Evolutionary conservation across 2,113 vertebrate genomes (phyloP).

Genomic region (Malurus elegans): DNA sequence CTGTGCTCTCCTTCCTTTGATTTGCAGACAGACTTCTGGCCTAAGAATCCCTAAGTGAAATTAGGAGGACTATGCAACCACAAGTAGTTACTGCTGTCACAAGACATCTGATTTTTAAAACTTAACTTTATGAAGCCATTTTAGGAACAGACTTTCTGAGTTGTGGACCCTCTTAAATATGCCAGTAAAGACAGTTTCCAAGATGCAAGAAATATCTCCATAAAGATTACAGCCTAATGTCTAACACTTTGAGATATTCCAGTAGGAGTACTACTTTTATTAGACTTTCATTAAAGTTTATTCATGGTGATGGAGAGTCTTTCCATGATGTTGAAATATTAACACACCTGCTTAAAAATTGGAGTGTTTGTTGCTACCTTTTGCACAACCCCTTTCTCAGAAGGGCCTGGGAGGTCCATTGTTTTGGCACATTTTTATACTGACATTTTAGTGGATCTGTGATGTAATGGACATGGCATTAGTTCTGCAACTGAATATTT

Average conservation of each 20-base stretch:
- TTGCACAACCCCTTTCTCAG: neutral
- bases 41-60: neutral
- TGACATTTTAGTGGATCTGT: neutral
- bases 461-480: neutral
- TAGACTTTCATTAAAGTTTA: neutral
- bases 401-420: neutral
- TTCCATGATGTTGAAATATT: neutral
- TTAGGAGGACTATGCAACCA: neutral
- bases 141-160: neutral
- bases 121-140: neutral
- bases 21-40: neutral
- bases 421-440: neutral
- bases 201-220: neutral
- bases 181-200: neutral
- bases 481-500: neutral
- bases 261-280: neutral
- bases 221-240: neutral
- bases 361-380: neutral
- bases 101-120: neutral
- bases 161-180: neutral
- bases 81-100: neutral
- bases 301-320: neutral
- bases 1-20: neutral
- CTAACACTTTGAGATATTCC: neutral
- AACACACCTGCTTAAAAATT: neutral